Evolutionary conservation across 2,113 vertebrate species (phyloP), one percentile per base, ranked within the genome.

Genomic region (Ictalurus punctatus): DNA sequence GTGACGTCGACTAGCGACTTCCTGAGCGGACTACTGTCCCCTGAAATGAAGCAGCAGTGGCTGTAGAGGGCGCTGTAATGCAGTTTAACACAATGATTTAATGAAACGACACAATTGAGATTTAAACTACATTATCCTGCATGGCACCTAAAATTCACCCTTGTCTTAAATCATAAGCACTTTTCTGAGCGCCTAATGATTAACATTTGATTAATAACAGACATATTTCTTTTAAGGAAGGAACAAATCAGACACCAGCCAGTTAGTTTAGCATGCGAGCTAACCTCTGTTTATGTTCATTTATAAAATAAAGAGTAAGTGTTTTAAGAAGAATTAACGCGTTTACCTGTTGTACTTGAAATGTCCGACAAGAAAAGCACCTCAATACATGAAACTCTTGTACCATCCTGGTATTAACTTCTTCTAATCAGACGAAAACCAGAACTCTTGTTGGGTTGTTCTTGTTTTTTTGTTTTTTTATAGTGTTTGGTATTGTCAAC

Each of bases 311-410:
- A 78, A 78, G 1, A 10, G 1, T 25, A 30, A 48, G 1, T 5
- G 34, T 17, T 3, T 13, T 16, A 30, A 16, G 23, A 63, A 14
- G 3, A 40, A 37, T 37, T 37, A 25, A 1, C 3, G 1, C 6
- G 21, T 27, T 87, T 91, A 94, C 93, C 93, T 93, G 93, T 3
- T 93, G 93, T 0, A 94, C 93, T 87, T 94, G 93, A 84, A 92
- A 94, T 4, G 90, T 92, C 83, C 91, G 78, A 58, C 93, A 94
- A 0, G 92, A 92, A 87, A 90, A 94, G 65, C 93, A 94, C 71
- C 91, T 90, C 23, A 93, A 9, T 2, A 93, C 93, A 30, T 93
- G 87, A 90, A 93, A 94, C 61, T 93, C 91, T 73, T 94, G 93
- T 19, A 80, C 93, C 93, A 94, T 94, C 10, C 19, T 90, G 34